These are phyloP conservation scores for Agrochola lychnidis DNA, from an alignment of 2,888 invertebrate species.

Conservation along the genomic window DNA sequence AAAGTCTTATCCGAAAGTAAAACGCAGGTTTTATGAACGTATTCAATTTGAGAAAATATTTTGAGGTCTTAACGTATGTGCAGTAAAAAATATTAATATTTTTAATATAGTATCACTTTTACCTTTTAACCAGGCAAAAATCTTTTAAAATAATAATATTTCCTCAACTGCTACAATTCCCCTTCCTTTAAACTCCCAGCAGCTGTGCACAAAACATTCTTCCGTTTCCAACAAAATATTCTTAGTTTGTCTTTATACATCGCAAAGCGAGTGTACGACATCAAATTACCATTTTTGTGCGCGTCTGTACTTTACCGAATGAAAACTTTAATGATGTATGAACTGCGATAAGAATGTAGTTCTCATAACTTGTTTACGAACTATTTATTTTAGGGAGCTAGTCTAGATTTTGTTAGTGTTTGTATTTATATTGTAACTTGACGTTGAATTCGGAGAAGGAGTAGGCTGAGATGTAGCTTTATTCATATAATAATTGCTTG, in stretches of 20 bases:
- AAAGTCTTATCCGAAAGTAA: not conserved
- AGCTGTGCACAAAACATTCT: conserved; percentile 72
- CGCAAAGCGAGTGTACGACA: conserved; percentile 67
- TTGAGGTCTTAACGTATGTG: not conserved
- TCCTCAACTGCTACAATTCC: conserved; percentile 11
- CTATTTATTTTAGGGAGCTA: conserved; percentile 23
- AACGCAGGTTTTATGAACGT: not conserved
- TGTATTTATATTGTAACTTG: not conserved
- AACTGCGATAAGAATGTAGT: conserved; percentile 69
- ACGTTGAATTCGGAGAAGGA: too few species aligned
- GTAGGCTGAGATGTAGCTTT: not conserved
- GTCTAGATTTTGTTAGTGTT: conserved; percentile 9
- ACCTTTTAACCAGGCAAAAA: not conserved
- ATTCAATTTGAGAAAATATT: not conserved
- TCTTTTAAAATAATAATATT: conserved; percentile 15
- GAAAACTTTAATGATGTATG: conserved; percentile 79
- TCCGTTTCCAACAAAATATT: conserved; percentile 72
- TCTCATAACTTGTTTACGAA: conserved; percentile 32
- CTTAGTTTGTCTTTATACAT: conserved; percentile 75
- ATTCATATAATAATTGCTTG: too few species aligned
- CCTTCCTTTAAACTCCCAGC: conserved; percentile 50
- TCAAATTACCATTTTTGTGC: conserved; percentile 78
- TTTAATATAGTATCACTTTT: too few species aligned
- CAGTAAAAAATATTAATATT: not conserved
- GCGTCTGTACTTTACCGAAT: conserved; percentile 70